Evolutionary conservation across 2,797 vertebrate species (phyloP), one percentile per base, ranked within the genome.

Genomic region (Kryptolebias ocellatus): DNA sequence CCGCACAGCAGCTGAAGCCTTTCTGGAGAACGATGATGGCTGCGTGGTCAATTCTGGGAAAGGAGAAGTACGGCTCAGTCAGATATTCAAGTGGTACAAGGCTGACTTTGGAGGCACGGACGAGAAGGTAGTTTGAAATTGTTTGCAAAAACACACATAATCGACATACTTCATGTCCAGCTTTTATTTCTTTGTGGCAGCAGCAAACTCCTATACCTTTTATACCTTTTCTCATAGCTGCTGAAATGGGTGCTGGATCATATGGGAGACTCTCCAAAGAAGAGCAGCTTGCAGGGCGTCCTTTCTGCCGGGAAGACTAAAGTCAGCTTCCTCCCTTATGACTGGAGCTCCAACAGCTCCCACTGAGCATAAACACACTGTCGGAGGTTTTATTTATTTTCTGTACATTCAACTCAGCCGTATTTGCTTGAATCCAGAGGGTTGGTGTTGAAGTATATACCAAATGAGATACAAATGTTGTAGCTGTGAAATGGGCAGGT

Each of bases 41-140:
- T 94, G 93, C 9, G 8, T 85, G 72, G 92, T 95, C 72, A 92
- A 95, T 79, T 76, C 81, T 53, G 84, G 72, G 62, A 93, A 93
- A 79, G 74, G 67, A 59, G 94, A 95, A 87, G 93, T 95, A 62
- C 89, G 86, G 61, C 92, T 95, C 31, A 95, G 92, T 85, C 92
- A 93, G 79, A 93, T 95, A 72, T 95, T 95, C 72, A 95, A 94
- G 71, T 95, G 94, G 94, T 95, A 95, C 91, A 94, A 93, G 72
- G 77, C 79, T 7, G 94, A 95, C 79, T 95, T 95, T 54, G 94
- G 94, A 74, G 92, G 90, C 77, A 94, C 94, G 0, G 93, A 95
- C 72, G 92, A 94, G 67, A 93, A 94, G 90, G 94, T 94, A 90
- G 4, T 8, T 60, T 29, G 49, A 24, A 64, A 15, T 62, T 18